Evolutionary conservation across 2,113 vertebrate genomes (phyloP).

Genomic region (Callopanchax toddi): DNA sequence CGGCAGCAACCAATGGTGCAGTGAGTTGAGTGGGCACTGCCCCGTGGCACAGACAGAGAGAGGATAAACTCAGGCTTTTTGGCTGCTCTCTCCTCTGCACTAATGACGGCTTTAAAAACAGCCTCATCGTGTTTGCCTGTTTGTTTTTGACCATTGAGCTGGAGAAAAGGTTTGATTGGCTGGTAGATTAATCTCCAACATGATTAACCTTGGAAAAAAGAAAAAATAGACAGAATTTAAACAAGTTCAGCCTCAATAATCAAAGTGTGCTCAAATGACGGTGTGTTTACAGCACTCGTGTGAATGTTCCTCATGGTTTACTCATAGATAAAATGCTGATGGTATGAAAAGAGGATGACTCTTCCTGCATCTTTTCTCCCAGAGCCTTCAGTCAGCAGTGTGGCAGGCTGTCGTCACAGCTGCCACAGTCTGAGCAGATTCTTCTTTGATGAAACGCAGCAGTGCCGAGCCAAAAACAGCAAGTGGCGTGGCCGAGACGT

Average conservation of each 20-base stretch:
- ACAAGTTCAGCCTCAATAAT: conserved; percentile 9
- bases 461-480: conserved; percentile 82
- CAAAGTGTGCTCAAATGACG: conserved; percentile 1
- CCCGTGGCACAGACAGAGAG: conserved; percentile 68
- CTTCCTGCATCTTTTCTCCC: conserved; percentile 8
- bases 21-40: conserved; percentile 72
- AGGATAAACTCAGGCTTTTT: conserved; percentile 68
- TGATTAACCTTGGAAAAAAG: conserved; percentile 58
- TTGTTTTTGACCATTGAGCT: conserved; percentile 69
- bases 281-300: conserved; percentile 23
- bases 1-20: conserved; percentile 74
- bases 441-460: conserved; percentile 85
- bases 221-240: conserved; percentile 30
- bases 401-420: conserved; percentile 57
- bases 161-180: conserved; percentile 67
- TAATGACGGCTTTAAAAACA: conserved; percentile 81
- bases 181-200: conserved; percentile 53
- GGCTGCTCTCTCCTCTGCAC: conserved; percentile 60
- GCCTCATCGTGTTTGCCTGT: conserved; percentile 60
- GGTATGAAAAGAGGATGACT: conserved; percentile 11
- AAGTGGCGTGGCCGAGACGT: conserved; percentile 83
- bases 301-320: conserved; percentile 9
- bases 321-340: conserved; percentile 31
- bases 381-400: conserved; percentile 42
- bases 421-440: conserved; percentile 73